Evolutionary conservation across 2,888 invertebrate species (phyloP).

Genomic region (Leptinotarsa juncta): DNA sequence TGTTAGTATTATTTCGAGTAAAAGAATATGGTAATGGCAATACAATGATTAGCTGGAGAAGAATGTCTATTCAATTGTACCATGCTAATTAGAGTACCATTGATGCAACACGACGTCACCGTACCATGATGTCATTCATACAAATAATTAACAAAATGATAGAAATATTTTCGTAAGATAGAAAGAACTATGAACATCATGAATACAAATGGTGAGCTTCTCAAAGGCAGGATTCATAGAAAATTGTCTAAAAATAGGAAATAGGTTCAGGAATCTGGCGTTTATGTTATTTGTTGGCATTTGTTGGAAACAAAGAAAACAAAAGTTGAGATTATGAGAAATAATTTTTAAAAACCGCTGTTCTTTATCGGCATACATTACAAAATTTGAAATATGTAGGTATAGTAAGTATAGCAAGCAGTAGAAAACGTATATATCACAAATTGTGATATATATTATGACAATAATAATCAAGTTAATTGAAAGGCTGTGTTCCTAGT

Average conservation of each 20-base stretch:
- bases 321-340: too few relatives aligned
- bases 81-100: slow-evolving; percentile 21
- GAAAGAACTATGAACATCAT: too few relatives aligned
- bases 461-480: slow-evolving; percentile 32
- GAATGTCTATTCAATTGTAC: slow-evolving; percentile 20
- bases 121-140: slow-evolving; percentile 23
- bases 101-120: slow-evolving; percentile 5
- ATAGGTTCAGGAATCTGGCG: not conserved
- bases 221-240: not conserved
- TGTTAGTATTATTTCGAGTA: not conserved
- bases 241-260: slow-evolving; percentile 29
- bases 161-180: not conserved
- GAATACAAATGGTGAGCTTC: too few relatives aligned
- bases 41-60: slow-evolving; percentile 20
- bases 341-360: too few relatives aligned
- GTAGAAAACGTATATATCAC: not conserved
- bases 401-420: too few relatives aligned
- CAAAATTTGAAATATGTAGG: too few relatives aligned
- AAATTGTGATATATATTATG: not conserved
- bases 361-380: too few relatives aligned
- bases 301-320: too few relatives aligned
- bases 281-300: not conserved
- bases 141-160: not conserved
- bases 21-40: not conserved
- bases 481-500: slow-evolving; percentile 18